A percentile compares a stretch with the other conserved stretches of the same genome.
These are phyloP conservation scores for Esperia sulphurella DNA, from an alignment of 2,888 invertebrate genomes.

Conservation along the genomic window DNA sequence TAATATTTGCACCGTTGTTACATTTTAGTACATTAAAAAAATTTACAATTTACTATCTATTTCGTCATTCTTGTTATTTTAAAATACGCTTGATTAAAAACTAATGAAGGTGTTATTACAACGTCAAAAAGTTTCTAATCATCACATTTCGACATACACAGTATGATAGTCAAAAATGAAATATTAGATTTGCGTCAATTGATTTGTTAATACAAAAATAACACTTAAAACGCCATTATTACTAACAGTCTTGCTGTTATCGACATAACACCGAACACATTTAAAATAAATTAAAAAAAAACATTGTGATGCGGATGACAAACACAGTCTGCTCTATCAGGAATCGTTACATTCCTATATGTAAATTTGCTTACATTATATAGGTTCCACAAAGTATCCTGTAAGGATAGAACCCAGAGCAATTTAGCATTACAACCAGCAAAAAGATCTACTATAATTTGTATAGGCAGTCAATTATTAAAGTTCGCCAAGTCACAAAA, in stretches of 20 bases:
- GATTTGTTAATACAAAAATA: neutral
- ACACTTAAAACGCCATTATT: neutral
- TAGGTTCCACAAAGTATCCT: neutral
- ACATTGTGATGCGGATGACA: constrained; percentile 60
- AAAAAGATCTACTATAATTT: neutral
- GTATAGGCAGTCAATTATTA: neutral
- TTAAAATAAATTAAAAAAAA: constrained; percentile 27
- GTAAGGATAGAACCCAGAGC: too few species aligned
- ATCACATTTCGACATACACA: neutral
- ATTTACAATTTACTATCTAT: neutral
- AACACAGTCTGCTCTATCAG: constrained; percentile 45
- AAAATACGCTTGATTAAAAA: neutral
- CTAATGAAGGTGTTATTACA: too few species aligned
- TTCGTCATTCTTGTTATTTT: neutral
- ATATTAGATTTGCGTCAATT: neutral
- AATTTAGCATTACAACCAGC: too few species aligned
- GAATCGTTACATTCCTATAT: neutral
- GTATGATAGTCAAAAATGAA: neutral
- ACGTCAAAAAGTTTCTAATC: too few species aligned
- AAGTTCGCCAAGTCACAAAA: constrained; percentile 1
- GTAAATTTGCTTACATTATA: neutral
- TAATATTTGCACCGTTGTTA: constrained; percentile 1
- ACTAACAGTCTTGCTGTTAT: constrained; percentile 10
- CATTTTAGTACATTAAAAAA: neutral
- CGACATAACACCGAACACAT: constrained; percentile 22